Conservation (phyloP, 2,797 vertebrate genomes). For the Amazonetta brasiliensis region DNA sequence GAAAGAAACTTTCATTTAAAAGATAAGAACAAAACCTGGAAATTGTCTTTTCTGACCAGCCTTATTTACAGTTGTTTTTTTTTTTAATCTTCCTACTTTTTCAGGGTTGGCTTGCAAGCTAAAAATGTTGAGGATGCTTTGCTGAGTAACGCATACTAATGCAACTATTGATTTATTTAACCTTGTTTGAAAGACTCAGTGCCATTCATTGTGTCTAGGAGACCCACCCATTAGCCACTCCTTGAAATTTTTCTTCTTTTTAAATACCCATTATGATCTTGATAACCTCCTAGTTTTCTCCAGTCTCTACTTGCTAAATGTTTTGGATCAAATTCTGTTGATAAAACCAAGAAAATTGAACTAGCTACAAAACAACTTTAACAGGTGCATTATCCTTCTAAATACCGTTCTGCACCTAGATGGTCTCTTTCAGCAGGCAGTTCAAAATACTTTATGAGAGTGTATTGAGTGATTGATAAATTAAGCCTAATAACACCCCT, state of each 20-base stretch:
- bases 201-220: neutral
- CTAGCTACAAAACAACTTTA: neutral
- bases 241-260: neutral
- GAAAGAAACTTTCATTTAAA: neutral
- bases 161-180: slow-evolving; percentile 12
- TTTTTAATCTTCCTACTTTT: neutral
- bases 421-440: neutral
- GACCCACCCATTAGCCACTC: neutral
- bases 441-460: neutral
- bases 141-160: neutral
- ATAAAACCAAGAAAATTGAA: neutral
- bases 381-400: neutral
- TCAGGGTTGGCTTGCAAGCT: neutral
- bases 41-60: neutral
- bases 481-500: neutral
- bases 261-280: neutral
- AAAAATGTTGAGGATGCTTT: neutral
- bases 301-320: neutral
- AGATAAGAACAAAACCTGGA: neutral
- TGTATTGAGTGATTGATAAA: slow-evolving; percentile 30
- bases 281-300: neutral
- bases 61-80: neutral
- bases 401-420: neutral
- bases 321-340: neutral
- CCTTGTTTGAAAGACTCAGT: neutral